These are phyloP conservation scores for Caranx melampygus DNA, from an alignment of 2,113 vertebrate species.

Conservation along the genomic window DNA sequence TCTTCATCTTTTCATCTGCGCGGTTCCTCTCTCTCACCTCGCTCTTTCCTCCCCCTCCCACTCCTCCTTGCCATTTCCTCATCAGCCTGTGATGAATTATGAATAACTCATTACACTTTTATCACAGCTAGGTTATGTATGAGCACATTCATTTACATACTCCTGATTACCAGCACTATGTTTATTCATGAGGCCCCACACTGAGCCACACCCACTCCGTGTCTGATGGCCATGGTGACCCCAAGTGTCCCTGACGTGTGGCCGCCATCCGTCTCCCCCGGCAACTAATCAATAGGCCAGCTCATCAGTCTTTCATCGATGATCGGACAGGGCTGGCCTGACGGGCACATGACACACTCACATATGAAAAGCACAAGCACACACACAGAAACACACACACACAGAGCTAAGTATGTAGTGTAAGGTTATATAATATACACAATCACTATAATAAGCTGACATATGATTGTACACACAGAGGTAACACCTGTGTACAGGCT, in stretches of 20 bases:
- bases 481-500: constrained; percentile 2
- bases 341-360: constrained; percentile 47
- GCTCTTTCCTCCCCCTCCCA: constrained; percentile 13
- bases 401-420: neutral
- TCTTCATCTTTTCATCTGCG: constrained; percentile 51
- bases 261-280: constrained; percentile 93
- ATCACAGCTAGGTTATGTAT: constrained; percentile 76
- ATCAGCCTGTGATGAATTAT: constrained; percentile 76
- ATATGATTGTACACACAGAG: constrained; percentile 9
- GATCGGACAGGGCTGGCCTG: constrained; percentile 77
- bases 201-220: constrained; percentile 71
- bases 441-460: neutral
- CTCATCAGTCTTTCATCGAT: constrained; percentile 92
- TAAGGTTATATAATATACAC: constrained; percentile 22
- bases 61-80: constrained; percentile 37
- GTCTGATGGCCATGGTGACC: constrained; percentile 87
- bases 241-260: constrained; percentile 92
- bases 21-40: constrained; percentile 24
- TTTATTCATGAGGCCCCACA: constrained; percentile 78
- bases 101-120: constrained; percentile 81
- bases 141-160: constrained; percentile 79
- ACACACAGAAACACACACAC: neutral
- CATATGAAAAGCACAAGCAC: constrained; percentile 21
- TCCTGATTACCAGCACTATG: constrained; percentile 74
- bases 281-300: constrained; percentile 96